Evolutionary conservation across 1,140 invertebrate species (phyloP).

Genomic region (Cydia splendana): DNA sequence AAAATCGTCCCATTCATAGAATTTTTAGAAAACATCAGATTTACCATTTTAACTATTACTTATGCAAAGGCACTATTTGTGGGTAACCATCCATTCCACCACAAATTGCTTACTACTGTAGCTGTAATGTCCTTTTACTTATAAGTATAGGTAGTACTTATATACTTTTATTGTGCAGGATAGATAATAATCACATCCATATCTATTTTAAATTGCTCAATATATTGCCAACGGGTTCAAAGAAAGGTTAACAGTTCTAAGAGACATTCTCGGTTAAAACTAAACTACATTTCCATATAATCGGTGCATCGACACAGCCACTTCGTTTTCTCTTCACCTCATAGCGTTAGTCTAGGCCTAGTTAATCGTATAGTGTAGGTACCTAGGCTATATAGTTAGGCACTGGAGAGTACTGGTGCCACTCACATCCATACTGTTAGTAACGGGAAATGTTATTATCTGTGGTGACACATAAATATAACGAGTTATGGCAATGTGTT

Average conservation of each 20-base stretch:
- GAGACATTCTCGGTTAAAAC: constrained; percentile 16
- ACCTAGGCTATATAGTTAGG: constrained; percentile 41
- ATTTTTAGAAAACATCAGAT: too few relatives aligned
- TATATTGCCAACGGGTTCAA: constrained; percentile 6
- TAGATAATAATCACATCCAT: constrained; percentile 8
- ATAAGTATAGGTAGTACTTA: too few relatives aligned
- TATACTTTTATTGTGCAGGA: neutral
- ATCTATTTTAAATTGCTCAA: neutral
- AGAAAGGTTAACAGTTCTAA: constrained; percentile 21
- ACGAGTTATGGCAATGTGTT: neutral
- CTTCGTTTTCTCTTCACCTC: constrained; percentile 54
- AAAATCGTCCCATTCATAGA: too few relatives aligned
- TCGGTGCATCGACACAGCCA: constrained; percentile 39
- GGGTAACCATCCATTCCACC: too few relatives aligned
- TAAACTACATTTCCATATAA: constrained; percentile 39
- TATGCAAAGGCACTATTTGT: too few relatives aligned
- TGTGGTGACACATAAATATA: constrained; percentile 49
- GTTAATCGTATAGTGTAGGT: constrained; percentile 32
- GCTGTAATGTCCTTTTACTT: too few relatives aligned
- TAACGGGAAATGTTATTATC: constrained; percentile 63
- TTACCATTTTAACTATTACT: too few relatives aligned
- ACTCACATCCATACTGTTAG: constrained; percentile 63
- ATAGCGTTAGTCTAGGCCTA: constrained; percentile 51
- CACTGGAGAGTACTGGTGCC: constrained; percentile 48
- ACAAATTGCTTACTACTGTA: too few relatives aligned